Evolutionary conservation across 2,113 vertebrate genomes (phyloP).

Genomic region (Chitala chitala): DNA sequence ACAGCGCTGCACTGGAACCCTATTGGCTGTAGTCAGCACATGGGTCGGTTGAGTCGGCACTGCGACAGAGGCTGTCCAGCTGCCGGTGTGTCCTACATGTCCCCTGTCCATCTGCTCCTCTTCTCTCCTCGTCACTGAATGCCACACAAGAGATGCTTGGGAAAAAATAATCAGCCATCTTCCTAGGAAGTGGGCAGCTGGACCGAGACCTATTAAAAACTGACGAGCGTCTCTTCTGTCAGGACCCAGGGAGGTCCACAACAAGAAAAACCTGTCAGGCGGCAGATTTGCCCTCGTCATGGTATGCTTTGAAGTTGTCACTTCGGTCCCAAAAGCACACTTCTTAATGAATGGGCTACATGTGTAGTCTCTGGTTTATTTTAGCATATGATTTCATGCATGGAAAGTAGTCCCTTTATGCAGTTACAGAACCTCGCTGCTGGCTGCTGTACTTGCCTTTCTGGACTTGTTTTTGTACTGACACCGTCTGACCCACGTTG

Average conservation of each 20-base stretch:
- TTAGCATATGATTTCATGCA: neutral
- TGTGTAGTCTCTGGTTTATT: neutral
- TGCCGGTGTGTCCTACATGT: slow-evolving; percentile 4
- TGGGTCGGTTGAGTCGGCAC: neutral
- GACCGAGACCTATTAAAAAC: neutral
- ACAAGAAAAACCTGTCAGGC: neutral
- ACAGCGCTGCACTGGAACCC: neutral
- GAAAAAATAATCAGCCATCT: neutral
- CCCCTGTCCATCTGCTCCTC: slow-evolving; percentile 17
- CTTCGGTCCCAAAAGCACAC: neutral
- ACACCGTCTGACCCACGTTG: slow-evolving; percentile 11
- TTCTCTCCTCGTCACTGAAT: neutral
- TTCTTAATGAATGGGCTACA: neutral
- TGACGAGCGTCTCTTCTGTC: neutral
- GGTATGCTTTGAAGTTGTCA: neutral
- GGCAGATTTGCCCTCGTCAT: neutral
- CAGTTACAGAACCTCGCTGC: neutral
- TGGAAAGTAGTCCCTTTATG: neutral
- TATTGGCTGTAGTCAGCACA: neutral
- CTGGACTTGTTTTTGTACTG: neutral
- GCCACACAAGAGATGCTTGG: neutral
- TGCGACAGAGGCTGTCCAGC: neutral
- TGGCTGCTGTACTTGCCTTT: neutral
- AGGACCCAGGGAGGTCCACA: neutral
- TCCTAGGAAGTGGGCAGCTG: neutral